phyloP scores from a whole-genome alignment of 2,113 vertebrate genomes.

The Scomber japonicus region DNA sequence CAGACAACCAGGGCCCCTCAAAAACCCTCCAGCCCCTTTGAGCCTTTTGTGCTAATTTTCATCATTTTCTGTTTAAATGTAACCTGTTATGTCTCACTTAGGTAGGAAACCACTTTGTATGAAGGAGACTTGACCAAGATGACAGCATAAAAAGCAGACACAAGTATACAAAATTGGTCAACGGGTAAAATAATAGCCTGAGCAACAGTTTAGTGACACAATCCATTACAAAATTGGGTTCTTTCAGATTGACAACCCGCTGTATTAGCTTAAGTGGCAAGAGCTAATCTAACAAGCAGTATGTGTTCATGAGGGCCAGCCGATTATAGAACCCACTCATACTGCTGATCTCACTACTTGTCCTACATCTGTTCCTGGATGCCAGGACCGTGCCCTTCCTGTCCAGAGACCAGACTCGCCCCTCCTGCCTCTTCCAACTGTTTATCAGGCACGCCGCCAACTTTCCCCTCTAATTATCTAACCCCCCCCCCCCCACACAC shows the following conservation, averaged over 20 bases:
- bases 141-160: background rate
- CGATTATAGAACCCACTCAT: conserved; percentile 15
- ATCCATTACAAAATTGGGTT: background rate
- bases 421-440: conserved; percentile 51
- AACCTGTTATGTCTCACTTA: background rate
- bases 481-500: background rate
- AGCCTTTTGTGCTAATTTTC: background rate
- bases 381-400: conserved; percentile 65
- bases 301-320: conserved; percentile 6
- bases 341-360: conserved; percentile 55
- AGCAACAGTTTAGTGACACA: background rate
- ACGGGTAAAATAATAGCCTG: too few relatives aligned
- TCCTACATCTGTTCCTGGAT: conserved; percentile 66
- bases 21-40: background rate
- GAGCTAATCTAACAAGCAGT: background rate
- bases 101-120: background rate
- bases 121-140: background rate
- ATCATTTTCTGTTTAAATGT: background rate
- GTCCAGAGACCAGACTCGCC: conserved; percentile 47
- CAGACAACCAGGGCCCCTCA: too few relatives aligned
- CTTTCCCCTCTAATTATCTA: conserved; percentile 56
- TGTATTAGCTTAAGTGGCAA: conserved; percentile 7
- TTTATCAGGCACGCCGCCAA: conserved; percentile 55
- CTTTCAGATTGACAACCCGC: background rate
- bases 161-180: too few relatives aligned